Conservation (phyloP, 2,888 invertebrate species). For the Drosophila hawaiiensis region DNA sequence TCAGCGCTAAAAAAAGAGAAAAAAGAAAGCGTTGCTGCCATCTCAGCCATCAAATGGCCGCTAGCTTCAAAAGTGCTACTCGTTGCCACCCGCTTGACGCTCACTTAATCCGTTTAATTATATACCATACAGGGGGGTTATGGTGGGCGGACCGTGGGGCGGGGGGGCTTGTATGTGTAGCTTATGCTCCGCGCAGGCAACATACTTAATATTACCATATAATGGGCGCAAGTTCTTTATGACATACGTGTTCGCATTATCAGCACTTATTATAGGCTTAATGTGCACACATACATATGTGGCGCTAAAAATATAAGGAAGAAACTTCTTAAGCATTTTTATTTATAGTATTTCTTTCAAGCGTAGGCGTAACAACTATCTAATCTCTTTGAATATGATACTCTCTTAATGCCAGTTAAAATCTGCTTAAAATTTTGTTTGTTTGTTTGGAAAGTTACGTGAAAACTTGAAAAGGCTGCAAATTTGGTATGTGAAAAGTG, state of each 20-base stretch:
- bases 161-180: background rate
- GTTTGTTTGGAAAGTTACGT: background rate
- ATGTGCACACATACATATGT: background rate
- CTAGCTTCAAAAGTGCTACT: constrained; percentile 60
- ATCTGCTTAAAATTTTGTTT: background rate
- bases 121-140: constrained; percentile 10
- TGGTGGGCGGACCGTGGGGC: no score
- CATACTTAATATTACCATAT: constrained; percentile 21
- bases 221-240: constrained; percentile 31
- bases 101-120: constrained; percentile 64
- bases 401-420: background rate
- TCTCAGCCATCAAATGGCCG: constrained; percentile 64
- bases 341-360: background rate
- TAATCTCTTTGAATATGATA: background rate
- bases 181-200: constrained; percentile 18
- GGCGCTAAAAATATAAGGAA: background rate
- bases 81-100: constrained; percentile 56
- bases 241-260: constrained; percentile 29
- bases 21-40: constrained; percentile 23
- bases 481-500: background rate
- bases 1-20: constrained; percentile 38
- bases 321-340: background rate
- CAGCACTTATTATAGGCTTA: constrained; percentile 26
- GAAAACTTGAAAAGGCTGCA: background rate
- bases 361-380: background rate